Percentiles rank a stretch among this genome's conserved stretches.
Conservation (phyloP, 2,113 vertebrate genomes). For the Otus sunia region DNA sequence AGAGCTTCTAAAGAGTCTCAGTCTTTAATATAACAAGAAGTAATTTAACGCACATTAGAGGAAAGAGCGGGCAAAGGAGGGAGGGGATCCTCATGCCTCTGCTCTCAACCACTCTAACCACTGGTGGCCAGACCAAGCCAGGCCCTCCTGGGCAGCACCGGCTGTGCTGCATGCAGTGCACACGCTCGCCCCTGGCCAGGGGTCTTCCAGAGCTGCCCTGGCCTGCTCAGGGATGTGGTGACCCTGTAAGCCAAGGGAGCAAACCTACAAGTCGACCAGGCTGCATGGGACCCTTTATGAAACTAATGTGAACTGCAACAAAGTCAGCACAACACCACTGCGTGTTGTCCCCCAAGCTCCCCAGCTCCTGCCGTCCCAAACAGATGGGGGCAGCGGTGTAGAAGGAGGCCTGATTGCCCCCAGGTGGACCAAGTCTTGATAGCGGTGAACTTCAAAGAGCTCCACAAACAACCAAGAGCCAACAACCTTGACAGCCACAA, state of each 20-base stretch:
- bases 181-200: background rate
- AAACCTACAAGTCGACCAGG: background rate
- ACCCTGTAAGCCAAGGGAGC: background rate
- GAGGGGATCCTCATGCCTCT: background rate
- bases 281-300: background rate
- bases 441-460: background rate
- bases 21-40: background rate
- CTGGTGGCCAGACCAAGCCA: fast-evolving
- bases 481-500: background rate
- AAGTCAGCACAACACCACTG: background rate
- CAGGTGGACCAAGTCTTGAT: fast-evolving
- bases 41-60: background rate
- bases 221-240: background rate
- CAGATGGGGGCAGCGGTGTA: background rate
- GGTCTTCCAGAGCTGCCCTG: background rate
- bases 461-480: background rate
- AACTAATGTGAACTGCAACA: background rate
- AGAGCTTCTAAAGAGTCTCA: background rate
- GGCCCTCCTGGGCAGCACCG: fast-evolving
- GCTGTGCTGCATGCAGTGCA: fast-evolving
- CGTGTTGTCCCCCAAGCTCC: fast-evolving
- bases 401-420: background rate
- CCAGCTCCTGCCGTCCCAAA: background rate
- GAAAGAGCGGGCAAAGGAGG: background rate
- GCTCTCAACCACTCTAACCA: background rate